These are phyloP conservation scores for Maconellicoccus hirsutus DNA, from an alignment of 1,140 invertebrate genomes.

Conservation along the genomic window DNA sequence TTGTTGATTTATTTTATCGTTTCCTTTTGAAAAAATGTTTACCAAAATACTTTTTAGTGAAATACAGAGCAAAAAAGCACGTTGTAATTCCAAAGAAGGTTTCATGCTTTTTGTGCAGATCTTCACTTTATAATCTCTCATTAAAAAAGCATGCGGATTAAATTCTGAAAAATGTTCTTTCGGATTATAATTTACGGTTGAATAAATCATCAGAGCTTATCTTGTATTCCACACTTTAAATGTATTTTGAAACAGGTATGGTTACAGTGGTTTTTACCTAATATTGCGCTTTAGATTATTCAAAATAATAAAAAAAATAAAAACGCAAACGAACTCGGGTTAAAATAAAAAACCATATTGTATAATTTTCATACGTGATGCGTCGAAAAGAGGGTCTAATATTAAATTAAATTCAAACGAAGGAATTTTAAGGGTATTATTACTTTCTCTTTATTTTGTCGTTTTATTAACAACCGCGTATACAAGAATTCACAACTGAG, in stretches of 20 bases:
- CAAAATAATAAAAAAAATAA: not conserved
- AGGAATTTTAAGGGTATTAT: not conserved
- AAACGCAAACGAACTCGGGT: not conserved
- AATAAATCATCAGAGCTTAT: not conserved
- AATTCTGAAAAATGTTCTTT: constrained; percentile 10
- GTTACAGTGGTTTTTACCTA: not conserved
- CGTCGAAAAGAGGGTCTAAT: not conserved
- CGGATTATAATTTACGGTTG: constrained; percentile 8
- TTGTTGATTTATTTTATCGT: not conserved
- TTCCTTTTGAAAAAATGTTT: constrained; percentile 6
- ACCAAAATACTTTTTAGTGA: not conserved
- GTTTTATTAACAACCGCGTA: not conserved
- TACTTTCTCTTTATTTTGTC: not conserved
- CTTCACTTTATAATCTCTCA: constrained; percentile 9
- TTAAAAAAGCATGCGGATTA: constrained; percentile 9
- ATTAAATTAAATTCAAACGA: not conserved
- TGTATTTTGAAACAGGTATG: constrained; percentile 4
- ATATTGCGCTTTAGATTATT: not conserved
- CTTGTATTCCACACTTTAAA: not conserved
- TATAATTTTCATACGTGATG: not conserved
- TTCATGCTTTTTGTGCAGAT: not conserved
- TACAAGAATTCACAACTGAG: not conserved
- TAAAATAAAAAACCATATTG: not conserved
- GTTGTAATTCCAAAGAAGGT: not conserved
- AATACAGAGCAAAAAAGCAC: not conserved